Base-by-base conservation (phyloP, 2,888 invertebrate genomes). In the Crematogaster levior region DNA sequence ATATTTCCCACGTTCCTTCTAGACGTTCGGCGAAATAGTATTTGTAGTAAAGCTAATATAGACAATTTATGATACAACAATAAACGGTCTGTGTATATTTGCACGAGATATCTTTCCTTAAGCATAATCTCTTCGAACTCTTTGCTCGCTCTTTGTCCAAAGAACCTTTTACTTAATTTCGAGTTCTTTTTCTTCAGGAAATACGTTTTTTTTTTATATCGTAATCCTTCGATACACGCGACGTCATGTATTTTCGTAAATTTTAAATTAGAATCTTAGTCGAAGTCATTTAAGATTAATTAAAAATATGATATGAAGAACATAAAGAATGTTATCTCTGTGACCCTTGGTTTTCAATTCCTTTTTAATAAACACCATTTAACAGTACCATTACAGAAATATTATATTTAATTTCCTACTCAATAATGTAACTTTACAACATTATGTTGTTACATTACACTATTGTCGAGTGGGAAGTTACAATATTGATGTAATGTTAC, bases 41-140 rank as follows among this genome's bases (percentile, higher is more conserved):
- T 34, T 30, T 48, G 24, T 18, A 27, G 27, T n/a, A 68, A 48
- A 21, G 9, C 48, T 34, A 30, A 48, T 48, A 51, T 51, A 51
- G 34, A 68, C 21, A 68, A 34, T 51, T 51, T 68, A 68, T 68
- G 30, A 66, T 66, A 46, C 43, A 46, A 48, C 24, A 18, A 66
- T 46, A 48, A 66, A 46, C 46, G 43, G 27, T 27, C 24, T 7
- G 43, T n/a, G 15, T 30, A 46, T 66, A 66, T 66, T 48, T 48
- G 46, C 30, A 30, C 66, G 27, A 30, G 27, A 48, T 66, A 48
- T 66, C 66, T 48, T 48, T 46, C 46, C 46, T 30, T 46, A 66
- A 66, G 30, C 66, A 48, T 43, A 66, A n/a, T 66, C 30, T 48
- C 30, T 66, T 30, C 18, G 27, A 46, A 65, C 43, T 34, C n/a